phyloP scores from a whole-genome alignment of 2,113 vertebrate species.

The Myiozetetes cayanensis region DNA sequence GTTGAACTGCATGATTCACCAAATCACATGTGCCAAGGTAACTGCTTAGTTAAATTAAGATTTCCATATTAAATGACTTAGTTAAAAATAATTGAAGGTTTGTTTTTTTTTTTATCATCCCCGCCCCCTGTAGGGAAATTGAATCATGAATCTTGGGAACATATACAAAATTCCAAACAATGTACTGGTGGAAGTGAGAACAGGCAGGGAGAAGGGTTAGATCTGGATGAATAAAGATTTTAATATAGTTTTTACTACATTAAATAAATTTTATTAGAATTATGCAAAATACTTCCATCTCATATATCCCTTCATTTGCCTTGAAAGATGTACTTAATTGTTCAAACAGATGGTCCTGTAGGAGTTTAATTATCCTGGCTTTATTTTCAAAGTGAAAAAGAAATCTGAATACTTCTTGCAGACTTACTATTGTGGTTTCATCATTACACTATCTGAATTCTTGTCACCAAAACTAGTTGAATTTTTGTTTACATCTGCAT shows the following conservation, averaged over 20 bases:
- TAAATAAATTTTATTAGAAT: background rate
- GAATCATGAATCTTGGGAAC: background rate
- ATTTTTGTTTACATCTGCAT: background rate
- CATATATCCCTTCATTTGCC: background rate
- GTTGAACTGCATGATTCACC: conserved; percentile 1
- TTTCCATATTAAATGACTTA: conserved; percentile 14
- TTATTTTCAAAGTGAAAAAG: background rate
- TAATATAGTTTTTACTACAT: background rate
- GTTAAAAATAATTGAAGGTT: background rate
- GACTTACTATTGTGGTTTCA: background rate
- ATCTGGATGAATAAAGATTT: background rate
- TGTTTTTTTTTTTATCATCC: background rate
- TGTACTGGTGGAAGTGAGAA: background rate
- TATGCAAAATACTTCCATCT: background rate
- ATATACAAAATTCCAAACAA: background rate
- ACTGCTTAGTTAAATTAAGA: background rate
- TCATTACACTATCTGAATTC: background rate
- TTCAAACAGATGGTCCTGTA: background rate
- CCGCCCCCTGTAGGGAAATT: rapidly evolving
- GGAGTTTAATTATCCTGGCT: conserved; percentile 6
- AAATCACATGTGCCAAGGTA: conserved; percentile 6
- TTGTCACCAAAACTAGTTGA: background rate
- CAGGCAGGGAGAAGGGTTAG: background rate
- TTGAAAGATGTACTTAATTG: background rate
- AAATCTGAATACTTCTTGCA: background rate